Percentiles rank a stretch among this genome's conserved stretches.
Conservation (phyloP, 2,113 vertebrate species). For the Mesitornis unicolor region DNA sequence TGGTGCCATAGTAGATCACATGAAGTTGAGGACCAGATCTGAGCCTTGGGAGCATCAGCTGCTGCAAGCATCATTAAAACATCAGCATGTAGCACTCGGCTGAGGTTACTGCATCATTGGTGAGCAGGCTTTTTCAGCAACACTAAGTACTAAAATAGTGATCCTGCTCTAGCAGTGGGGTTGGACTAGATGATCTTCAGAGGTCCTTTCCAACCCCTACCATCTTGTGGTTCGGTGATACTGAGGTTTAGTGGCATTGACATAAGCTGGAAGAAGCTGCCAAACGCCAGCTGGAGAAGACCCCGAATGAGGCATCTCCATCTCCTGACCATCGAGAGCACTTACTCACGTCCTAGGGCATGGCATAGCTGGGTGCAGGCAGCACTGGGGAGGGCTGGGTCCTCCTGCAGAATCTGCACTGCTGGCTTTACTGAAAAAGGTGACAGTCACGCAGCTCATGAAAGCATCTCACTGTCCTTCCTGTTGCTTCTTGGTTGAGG, state of each 20-base stretch:
- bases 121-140: background rate
- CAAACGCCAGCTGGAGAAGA: background rate
- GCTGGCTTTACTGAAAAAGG: background rate
- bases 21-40: background rate
- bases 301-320: background rate
- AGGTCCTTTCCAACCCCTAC: too few species aligned
- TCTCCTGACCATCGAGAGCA: background rate
- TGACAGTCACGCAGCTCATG: background rate
- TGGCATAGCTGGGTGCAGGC: background rate
- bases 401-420: rapidly evolving
- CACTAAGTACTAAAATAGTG: too few species aligned
- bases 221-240: too few species aligned
- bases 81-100: background rate
- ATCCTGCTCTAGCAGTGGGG: too few species aligned
- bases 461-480: background rate
- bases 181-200: too few species aligned
- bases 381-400: background rate
- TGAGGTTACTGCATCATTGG: rapidly evolving
- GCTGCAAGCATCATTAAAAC: background rate
- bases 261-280: background rate
- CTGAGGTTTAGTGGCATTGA: background rate
- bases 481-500: background rate
- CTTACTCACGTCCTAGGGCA: rapidly evolving
- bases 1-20: background rate
- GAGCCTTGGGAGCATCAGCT: background rate